These are phyloP conservation scores for Ips typographus DNA, from an alignment of 1,140 invertebrate genomes.

Conservation along the genomic window DNA sequence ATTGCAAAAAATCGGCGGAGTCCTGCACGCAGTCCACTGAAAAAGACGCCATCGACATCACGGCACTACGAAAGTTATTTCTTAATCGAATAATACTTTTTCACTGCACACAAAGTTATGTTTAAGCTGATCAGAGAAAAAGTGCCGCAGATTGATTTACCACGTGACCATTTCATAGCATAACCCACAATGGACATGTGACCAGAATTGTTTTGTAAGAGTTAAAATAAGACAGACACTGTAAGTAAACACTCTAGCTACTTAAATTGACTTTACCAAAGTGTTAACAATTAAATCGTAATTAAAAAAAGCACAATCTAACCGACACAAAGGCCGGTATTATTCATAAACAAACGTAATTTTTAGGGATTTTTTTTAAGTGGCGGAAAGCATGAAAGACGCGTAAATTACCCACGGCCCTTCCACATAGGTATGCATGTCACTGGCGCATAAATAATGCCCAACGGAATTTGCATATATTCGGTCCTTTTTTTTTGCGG, in stretches of 20 bases:
- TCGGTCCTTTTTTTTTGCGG: background rate
- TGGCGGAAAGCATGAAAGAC: slow-evolving; percentile 14
- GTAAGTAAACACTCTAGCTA: background rate
- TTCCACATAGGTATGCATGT: slow-evolving; percentile 3
- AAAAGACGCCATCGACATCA: slow-evolving; percentile 16
- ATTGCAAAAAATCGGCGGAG: background rate
- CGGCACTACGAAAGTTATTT: slow-evolving; percentile 20
- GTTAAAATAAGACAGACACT: no score
- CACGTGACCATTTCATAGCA: background rate
- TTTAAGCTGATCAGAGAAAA: background rate
- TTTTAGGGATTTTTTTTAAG: slow-evolving; percentile 6
- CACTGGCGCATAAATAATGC: slow-evolving; percentile 2
- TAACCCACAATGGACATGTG: background rate
- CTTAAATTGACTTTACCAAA: no score
- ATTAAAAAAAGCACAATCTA: no score
- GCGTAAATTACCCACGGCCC: background rate
- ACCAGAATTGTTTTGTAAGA: no score
- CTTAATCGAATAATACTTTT: slow-evolving; percentile 23
- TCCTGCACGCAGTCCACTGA: slow-evolving; percentile 8
- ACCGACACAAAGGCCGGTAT: background rate
- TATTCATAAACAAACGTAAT: background rate
- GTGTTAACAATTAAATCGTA: no score
- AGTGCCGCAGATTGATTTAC: background rate
- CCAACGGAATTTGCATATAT: background rate
- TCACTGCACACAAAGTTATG: background rate